Percentiles rank a stretch among this genome's conserved stretches.
phyloP scores from a whole-genome alignment of 1,140 invertebrate species.

The Leguminivora glycinivorella region DNA sequence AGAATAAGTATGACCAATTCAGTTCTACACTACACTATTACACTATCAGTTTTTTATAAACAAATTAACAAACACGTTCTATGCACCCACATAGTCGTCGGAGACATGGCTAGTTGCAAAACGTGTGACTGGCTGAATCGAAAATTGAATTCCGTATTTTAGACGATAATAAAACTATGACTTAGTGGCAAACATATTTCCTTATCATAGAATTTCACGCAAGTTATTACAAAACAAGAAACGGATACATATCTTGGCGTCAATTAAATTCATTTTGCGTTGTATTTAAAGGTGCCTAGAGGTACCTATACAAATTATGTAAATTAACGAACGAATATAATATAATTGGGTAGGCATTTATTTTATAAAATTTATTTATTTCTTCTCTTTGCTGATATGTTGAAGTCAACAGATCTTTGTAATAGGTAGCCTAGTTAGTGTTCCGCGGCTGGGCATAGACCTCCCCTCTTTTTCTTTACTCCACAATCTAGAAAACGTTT shows the following conservation, averaged over 20 bases:
- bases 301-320: too few relatives aligned
- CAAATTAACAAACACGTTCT: conserved; percentile 12
- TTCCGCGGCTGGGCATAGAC: not conserved
- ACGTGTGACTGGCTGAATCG: not conserved
- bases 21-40: conserved; percentile 7
- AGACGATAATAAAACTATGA: conserved; percentile 15
- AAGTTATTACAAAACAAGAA: conserved; percentile 23
- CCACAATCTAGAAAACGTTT: conserved; percentile 15
- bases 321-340: not conserved
- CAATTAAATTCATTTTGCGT: conserved; percentile 2
- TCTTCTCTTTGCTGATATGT: conserved; percentile 3
- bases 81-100: not conserved
- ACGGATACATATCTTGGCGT: not conserved
- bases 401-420: not conserved
- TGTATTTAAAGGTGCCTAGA: not conserved
- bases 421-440: not conserved
- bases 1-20: conserved; percentile 11
- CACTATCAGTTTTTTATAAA: conserved; percentile 9
- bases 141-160: conserved; percentile 18
- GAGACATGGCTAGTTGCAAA: conserved; percentile 1
- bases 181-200: conserved; percentile 8
- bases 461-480: not conserved
- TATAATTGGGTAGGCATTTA: not conserved
- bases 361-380: not conserved
- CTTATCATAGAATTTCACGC: conserved; percentile 11